phyloP scores from a whole-genome alignment of 2,113 vertebrate species.

The Amphiprion percula region DNA sequence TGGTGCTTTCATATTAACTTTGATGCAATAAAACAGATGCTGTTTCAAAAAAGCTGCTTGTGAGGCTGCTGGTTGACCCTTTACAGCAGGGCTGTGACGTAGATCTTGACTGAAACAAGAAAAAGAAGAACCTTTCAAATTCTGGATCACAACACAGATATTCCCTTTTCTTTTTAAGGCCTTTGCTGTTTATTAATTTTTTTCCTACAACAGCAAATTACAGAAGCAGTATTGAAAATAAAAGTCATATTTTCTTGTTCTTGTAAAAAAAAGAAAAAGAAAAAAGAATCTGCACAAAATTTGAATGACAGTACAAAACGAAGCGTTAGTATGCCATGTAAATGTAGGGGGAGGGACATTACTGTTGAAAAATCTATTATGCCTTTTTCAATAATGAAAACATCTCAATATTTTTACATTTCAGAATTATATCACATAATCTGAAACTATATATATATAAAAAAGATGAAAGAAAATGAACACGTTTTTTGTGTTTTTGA shows the following conservation, averaged over 20 bases:
- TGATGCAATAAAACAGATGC: constrained; percentile 26
- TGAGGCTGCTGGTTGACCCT: constrained; percentile 18
- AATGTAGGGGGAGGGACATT: constrained; percentile 66
- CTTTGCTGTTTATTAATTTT: constrained; percentile 85
- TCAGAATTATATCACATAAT: constrained; percentile 83
- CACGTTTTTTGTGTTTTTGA: constrained; percentile 68
- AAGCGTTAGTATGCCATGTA: constrained; percentile 79
- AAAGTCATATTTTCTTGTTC: constrained; percentile 82
- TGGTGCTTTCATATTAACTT: constrained; percentile 11
- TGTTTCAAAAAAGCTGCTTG: constrained; percentile 24
- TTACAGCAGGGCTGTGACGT: constrained; percentile 6
- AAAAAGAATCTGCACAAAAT: constrained; percentile 83
- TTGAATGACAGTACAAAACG: constrained; percentile 83
- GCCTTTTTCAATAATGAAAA: constrained; percentile 86
- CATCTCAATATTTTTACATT: constrained; percentile 82
- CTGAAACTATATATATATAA: constrained; percentile 83
- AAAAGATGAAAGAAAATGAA: constrained; percentile 76
- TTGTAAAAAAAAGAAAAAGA: constrained; percentile 59
- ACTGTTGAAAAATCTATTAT: constrained; percentile 78
- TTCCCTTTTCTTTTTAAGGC: constrained; percentile 80
- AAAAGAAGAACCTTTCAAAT: neutral
- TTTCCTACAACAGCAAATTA: constrained; percentile 86
- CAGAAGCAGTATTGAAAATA: constrained; percentile 90
- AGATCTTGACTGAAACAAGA: neutral
- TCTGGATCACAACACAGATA: constrained; percentile 65